These are phyloP conservation scores for Drosophila gaucha DNA, from an alignment of 2,888 invertebrate species.

Conservation along the genomic window DNA sequence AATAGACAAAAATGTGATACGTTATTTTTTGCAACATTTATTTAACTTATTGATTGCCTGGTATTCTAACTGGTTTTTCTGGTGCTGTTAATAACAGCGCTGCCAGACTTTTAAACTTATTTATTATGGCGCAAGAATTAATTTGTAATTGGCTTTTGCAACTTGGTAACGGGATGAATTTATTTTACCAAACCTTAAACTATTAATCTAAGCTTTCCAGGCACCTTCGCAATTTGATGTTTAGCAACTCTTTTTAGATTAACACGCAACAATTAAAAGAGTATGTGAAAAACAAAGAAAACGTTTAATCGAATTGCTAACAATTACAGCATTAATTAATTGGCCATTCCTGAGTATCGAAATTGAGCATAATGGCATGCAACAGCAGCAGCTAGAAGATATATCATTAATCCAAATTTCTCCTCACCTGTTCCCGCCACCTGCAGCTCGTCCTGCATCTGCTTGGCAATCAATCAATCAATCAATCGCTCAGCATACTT, in stretches of 20 bases:
- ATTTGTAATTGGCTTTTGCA: neutral
- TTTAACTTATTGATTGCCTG: too few relatives aligned
- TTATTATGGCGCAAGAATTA: slow-evolving; percentile 12
- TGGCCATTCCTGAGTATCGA: slow-evolving; percentile 47
- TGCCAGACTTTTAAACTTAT: slow-evolving; percentile 14
- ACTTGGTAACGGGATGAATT: too few relatives aligned
- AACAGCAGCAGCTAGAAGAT: neutral
- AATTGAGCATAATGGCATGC: slow-evolving; percentile 51
- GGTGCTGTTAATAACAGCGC: neutral
- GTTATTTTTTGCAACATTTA: too few relatives aligned
- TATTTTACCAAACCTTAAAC: too few relatives aligned
- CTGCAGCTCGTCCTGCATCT: neutral
- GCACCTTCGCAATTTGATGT: neutral
- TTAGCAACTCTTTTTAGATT: slow-evolving; percentile 21
- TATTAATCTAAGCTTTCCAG: neutral
- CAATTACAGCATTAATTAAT: slow-evolving; percentile 57
- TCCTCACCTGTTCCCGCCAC: neutral
- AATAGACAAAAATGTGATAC: too few relatives aligned
- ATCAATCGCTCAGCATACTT: slow-evolving; percentile 52
- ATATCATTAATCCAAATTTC: slow-evolving; percentile 39
- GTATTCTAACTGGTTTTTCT: neutral
- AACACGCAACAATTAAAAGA: neutral
- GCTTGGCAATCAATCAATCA: slow-evolving; percentile 32
- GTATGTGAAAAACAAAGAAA: slow-evolving; percentile 7
- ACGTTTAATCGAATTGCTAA: slow-evolving; percentile 7